Conservation (phyloP, 1,140 invertebrate species). For the Eupristina koningsbergeri region DNA sequence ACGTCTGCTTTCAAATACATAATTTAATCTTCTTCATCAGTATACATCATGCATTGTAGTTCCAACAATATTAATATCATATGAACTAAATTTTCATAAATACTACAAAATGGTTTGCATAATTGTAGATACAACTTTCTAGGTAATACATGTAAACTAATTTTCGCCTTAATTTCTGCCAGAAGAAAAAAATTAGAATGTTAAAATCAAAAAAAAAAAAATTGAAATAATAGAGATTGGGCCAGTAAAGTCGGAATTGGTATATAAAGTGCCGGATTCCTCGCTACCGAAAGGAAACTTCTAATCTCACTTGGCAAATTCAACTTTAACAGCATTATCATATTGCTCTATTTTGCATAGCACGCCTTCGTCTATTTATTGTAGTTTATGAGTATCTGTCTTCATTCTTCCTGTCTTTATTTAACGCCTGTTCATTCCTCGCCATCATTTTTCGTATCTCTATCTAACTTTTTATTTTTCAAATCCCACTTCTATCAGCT, state of each 20-base stretch:
- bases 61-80: slow-evolving; percentile 6
- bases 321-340: neutral
- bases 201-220: too few species aligned
- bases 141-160: neutral
- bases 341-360: slow-evolving; percentile 2
- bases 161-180: neutral
- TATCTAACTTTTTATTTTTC: slow-evolving; percentile 27
- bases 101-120: neutral
- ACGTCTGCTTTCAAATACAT: neutral
- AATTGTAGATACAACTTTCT: neutral
- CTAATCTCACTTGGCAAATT: neutral
- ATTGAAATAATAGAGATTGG: too few species aligned
- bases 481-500: neutral
- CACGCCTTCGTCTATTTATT: neutral
- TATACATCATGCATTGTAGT: neutral
- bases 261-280: neutral
- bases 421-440: neutral
- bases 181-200: neutral
- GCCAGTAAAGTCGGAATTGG: neutral
- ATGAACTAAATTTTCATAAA: neutral
- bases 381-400: neutral
- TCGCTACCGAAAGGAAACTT: neutral
- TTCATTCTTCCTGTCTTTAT: neutral
- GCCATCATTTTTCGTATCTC: slow-evolving; percentile 25
- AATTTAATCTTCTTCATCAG: neutral